A percentile compares a stretch with the other conserved stretches of the same genome.
Conservation (phyloP, 23 tunicate species). For the Aplidium turbinatum region DNA sequence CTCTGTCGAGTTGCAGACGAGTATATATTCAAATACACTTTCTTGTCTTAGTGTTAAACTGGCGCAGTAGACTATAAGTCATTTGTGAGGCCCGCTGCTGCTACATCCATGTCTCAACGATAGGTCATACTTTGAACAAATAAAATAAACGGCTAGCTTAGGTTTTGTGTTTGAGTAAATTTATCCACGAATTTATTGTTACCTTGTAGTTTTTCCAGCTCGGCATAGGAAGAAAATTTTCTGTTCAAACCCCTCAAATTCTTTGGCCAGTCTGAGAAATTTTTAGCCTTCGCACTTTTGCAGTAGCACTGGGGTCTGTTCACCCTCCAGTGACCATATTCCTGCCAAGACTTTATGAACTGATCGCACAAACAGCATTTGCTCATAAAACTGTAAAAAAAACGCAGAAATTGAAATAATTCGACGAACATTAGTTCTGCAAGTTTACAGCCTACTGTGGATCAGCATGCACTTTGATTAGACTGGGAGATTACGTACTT, state of each 20-base stretch:
- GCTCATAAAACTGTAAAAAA: constrained; percentile 28
- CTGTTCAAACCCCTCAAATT: constrained; percentile 37
- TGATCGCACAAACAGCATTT: constrained; percentile 48
- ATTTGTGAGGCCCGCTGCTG: too few relatives aligned
- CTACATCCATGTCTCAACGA: too few relatives aligned
- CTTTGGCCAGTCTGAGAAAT: constrained; percentile 6
- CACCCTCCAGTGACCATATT: constrained; percentile 56
- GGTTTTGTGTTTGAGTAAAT: too few relatives aligned
- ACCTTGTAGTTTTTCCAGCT: not conserved
- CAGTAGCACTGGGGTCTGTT: constrained; percentile 46
- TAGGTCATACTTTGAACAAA: not conserved
- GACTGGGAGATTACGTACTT: too few relatives aligned
- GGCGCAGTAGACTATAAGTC: too few relatives aligned
- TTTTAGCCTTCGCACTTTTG: not conserved
- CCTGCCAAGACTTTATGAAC: constrained; percentile 56
- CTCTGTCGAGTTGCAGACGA: too few relatives aligned
- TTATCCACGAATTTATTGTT: not conserved
- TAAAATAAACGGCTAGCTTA: too few relatives aligned
- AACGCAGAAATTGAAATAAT: too few relatives aligned
- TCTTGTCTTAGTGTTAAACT: too few relatives aligned
- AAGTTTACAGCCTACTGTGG: not conserved
- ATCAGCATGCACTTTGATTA: not conserved
- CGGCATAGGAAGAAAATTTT: constrained; percentile 11
- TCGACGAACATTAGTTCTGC: not conserved
- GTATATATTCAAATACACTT: too few relatives aligned